Conservation (phyloP, 2,888 invertebrate species). For the Oxyteleia sp. region DNA sequence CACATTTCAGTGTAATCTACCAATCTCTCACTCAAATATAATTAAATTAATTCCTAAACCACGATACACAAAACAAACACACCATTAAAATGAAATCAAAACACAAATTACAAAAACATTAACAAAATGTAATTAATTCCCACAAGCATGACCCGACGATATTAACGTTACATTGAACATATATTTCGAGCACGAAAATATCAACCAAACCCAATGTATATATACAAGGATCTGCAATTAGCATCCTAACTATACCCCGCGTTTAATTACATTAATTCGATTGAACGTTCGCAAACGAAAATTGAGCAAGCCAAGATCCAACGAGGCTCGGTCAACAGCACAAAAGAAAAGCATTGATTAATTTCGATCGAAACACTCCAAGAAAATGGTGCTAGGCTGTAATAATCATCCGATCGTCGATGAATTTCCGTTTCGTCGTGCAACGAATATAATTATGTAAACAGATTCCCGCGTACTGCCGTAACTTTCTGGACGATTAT, state of each 20-base stretch:
- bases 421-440: neutral
- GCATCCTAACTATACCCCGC: neutral
- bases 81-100: too few relatives aligned
- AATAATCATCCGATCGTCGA: neutral
- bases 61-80: too few relatives aligned
- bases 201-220: neutral
- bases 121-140: too few relatives aligned
- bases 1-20: too few relatives aligned
- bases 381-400: too few relatives aligned
- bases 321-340: too few relatives aligned
- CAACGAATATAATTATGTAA: conserved; percentile 6
- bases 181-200: conserved; percentile 1
- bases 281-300: neutral
- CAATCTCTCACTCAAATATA: too few relatives aligned
- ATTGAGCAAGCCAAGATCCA: too few relatives aligned
- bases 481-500: neutral
- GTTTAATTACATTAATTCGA: neutral
- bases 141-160: neutral
- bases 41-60: too few relatives aligned
- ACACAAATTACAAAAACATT: too few relatives aligned
- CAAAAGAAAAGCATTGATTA: too few relatives aligned
- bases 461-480: neutral
- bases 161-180: conserved; percentile 3
- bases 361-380: too few relatives aligned
- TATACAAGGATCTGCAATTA: conserved; percentile 4